These are phyloP conservation scores for Buathra laborator DNA, from an alignment of 2,888 invertebrate species.

Conservation along the genomic window DNA sequence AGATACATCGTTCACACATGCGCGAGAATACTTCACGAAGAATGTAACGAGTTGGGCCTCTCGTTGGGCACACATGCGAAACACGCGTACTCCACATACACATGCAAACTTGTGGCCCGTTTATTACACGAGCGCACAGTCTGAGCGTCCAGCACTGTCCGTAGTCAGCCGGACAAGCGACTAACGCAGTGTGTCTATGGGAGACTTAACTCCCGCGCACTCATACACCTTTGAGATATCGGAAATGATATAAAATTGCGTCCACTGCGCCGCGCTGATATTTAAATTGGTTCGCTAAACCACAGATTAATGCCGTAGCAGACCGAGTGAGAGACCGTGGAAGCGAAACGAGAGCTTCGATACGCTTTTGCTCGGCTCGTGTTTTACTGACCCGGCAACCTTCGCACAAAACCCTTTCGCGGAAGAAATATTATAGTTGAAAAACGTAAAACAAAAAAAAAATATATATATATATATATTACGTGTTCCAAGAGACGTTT, in stretches of 20 bases:
- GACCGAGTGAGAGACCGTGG: conserved; percentile 65
- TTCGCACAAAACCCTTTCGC: conserved; percentile 28
- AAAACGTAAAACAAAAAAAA: neutral
- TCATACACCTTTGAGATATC: conserved; percentile 83
- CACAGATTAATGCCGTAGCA: conserved; percentile 83
- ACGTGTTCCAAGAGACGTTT: neutral
- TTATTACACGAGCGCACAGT: conserved; percentile 32
- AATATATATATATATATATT: neutral
- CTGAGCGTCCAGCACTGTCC: conserved; percentile 17
- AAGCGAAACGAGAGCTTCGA: conserved; percentile 45
- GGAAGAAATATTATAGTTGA: neutral
- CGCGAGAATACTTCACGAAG: conserved; percentile 37
- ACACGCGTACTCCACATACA: conserved; percentile 7
- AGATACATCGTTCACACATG: conserved; percentile 17
- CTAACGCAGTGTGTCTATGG: conserved; percentile 48
- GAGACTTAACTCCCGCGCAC: conserved; percentile 74
- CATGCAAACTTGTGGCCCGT: conserved; percentile 39
- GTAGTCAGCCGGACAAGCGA: conserved; percentile 19
- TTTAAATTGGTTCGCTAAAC: conserved; percentile 85
- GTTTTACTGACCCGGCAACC: conserved; percentile 40
- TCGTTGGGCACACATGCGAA: conserved; percentile 26
- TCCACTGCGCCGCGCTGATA: conserved; percentile 84
- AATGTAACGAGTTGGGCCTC: conserved; percentile 18
- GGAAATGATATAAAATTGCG: conserved; percentile 86
- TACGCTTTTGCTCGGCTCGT: conserved; percentile 7